A percentile compares a stretch with the other conserved stretches of the same genome.
These are phyloP conservation scores for Balearica regulorum DNA, from an alignment of 2,797 vertebrate species.

Conservation along the genomic window DNA sequence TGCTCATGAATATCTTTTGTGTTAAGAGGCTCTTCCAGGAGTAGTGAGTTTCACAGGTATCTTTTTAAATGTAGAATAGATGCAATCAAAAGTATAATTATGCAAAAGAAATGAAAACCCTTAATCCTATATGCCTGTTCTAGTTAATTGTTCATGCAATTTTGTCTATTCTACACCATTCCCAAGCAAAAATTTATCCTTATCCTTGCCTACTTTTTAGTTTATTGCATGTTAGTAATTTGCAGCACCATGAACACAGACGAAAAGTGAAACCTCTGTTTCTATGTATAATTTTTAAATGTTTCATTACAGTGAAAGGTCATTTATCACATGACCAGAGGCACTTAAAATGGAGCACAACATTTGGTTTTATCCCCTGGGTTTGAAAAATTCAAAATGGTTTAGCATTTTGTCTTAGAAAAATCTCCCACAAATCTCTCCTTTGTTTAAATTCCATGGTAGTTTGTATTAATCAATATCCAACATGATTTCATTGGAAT, in stretches of 20 bases:
- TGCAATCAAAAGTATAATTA: neutral
- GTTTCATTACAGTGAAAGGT: neutral
- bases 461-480: conserved; percentile 24
- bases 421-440: neutral
- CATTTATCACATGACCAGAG: neutral
- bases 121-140: neutral
- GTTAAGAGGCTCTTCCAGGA: neutral
- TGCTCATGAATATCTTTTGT: neutral
- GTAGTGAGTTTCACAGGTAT: neutral
- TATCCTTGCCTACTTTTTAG: neutral
- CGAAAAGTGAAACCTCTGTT: conserved; percentile 9
- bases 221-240: conserved; percentile 13
- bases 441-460: neutral
- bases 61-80: neutral
- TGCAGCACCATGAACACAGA: neutral
- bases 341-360: neutral
- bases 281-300: neutral
- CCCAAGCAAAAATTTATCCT: neutral
- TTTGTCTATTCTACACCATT: conserved; percentile 17
- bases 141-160: neutral
- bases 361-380: neutral
- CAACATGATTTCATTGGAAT: neutral
- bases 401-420: neutral
- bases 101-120: neutral
- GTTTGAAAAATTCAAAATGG: neutral